Base-by-base conservation (phyloP, 2,888 invertebrate species). In the Callinectes sapidus region DNA sequence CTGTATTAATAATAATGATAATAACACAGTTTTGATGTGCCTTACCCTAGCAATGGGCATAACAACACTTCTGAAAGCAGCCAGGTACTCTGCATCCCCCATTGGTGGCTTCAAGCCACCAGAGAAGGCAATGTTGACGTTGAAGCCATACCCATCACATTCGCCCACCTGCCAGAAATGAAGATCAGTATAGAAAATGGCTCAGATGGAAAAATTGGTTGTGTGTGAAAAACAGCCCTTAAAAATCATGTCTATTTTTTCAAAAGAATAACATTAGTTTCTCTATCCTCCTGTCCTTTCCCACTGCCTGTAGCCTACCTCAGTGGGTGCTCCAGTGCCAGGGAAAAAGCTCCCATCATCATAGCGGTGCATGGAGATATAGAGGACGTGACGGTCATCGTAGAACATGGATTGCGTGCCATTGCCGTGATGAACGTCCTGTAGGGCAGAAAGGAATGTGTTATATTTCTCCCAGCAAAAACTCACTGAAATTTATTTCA, bases 291-390 rank as follows among this genome's bases (percentile, higher is more conserved):
- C 55, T 18, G 16, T 13, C 14, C 18, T 18, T 55, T 55, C 55
- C 14, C 55, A 55, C 16, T 55, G 55, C 55, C 55, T 55, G 14
- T 16, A 55, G 18, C 93, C 92, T 95, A 97, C 97, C 96, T 99
- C 99, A 91, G 97, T 97, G 85, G 98, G 98, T 89, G 98, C 98
- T 93, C 99, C 99, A 2, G 99, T 99, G 94, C 99, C 99, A n/a
- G 99, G 99, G 96, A 99, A 99, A 96, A 99, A 99, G 96, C 99
- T 99, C 61, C 99, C 99, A 96, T 99, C 98, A 97, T 99, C 99
- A 96, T 99, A 99, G 95, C 99, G 98, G 97, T 99, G 99, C 95
- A 99, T 97, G 95, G 99, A 99, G 95, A 99, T 97, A 96, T 99
- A 99, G 95, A 99, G 97, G 95, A 99, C 98, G 95, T 97, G 97